Evolutionary conservation across 2,797 vertebrate genomes (phyloP), one percentile per base, ranked within the genome.

Genomic region (Etheostoma perlongum): DNA sequence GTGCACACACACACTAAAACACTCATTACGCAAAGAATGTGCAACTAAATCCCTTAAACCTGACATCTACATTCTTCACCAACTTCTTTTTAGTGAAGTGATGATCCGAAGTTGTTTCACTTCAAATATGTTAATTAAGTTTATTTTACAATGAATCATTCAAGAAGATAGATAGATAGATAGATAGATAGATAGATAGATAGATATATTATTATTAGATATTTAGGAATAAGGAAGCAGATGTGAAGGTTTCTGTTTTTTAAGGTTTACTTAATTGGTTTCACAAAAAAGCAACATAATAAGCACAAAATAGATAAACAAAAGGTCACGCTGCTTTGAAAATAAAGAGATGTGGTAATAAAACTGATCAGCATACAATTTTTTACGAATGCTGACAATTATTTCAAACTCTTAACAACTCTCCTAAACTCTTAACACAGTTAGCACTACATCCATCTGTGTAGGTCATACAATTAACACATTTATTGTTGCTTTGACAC

Each of bases 31-130:
- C 21, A 47, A 23, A 55, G 72, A 64, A 46, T 25, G 8, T 68
- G 42, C 52, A 36, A 40, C 42, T 13, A 53, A 30, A 48, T 25
- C 44, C 54, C 47, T 68, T 60, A 62, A 57, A 78, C 9, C 27
- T 47, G 14, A 44, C 18, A 25, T 54, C 13, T 2, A 40, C 23
- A 36, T 36, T 27, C 6, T 49, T 59, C n/a, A 40, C 16, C 54
- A 9, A 52, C 5, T n/a, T 57, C n/a, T 7, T 40, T 53, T 54
- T 25, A 62, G 18, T 16, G 7, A 61, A 54, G 33, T 25, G 18
- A 68, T 36, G 44, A 69, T 40, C 11, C 12, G 52, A 11, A 18
- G n/a, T 12, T 68, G 36, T 74, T 60, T 62, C 8, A 12, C 12
- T 53, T 18, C 25, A 21, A 12, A 33, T 23, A 40, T 47, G 19